Evolutionary conservation across 2,113 vertebrate genomes (phyloP).

Genomic region (Connochaetes taurinus): DNA sequence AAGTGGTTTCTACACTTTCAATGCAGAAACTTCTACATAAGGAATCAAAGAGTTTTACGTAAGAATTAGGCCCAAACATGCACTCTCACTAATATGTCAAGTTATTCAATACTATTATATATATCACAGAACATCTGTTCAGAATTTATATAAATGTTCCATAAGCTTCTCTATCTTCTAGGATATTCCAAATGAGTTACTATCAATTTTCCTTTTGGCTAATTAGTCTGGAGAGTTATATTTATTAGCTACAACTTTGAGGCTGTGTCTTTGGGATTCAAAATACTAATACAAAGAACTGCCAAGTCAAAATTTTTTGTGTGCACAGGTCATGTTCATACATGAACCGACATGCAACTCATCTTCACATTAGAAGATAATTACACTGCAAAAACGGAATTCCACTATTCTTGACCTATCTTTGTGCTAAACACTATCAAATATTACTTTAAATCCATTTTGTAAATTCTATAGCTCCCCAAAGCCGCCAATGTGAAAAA

Average conservation of each 20-base stretch:
- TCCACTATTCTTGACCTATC: not conserved
- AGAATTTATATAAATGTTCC: not conserved
- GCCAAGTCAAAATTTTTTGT: not conserved
- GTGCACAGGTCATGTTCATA: not conserved
- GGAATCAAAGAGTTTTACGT: not conserved
- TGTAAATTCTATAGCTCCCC: not conserved
- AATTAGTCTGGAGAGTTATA: not conserved
- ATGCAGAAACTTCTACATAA: not conserved
- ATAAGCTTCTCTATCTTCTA: constrained; percentile 3
- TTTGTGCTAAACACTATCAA: not conserved
- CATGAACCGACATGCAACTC: not conserved
- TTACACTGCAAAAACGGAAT: not conserved
- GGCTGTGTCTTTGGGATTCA: not conserved
- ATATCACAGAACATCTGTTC: not conserved
- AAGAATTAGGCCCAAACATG: not conserved
- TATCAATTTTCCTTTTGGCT: not conserved
- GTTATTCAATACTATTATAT: not conserved
- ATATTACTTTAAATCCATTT: not conserved
- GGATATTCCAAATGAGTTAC: not conserved
- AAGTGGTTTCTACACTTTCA: constrained; percentile 1
- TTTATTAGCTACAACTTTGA: not conserved
- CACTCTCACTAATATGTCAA: not conserved
- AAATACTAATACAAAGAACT: not conserved
- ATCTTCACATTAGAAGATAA: not conserved
- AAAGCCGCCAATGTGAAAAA: not conserved